Evolutionary conservation across 2,113 vertebrate species (phyloP).

Genomic region (Lipophrys pholis): DNA sequence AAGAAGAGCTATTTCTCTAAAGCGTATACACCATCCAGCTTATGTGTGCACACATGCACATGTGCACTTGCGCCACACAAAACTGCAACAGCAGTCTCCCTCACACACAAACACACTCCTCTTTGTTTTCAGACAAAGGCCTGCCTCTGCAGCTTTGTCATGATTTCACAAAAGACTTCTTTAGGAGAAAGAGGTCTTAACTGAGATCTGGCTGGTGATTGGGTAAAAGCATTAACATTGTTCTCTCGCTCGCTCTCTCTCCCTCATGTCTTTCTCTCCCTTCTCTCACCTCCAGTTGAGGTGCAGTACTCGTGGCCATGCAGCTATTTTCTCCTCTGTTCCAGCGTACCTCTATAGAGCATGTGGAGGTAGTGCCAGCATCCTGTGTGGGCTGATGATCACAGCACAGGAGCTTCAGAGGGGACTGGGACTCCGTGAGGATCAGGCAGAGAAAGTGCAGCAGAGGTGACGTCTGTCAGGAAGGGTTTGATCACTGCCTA

Average conservation of each 20-base stretch:
- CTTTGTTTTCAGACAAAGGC: constrained; percentile 79
- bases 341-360: constrained; percentile 24
- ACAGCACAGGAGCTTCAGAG: constrained; percentile 39
- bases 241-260: constrained; percentile 29
- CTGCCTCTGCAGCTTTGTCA: constrained; percentile 73
- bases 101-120: constrained; percentile 60
- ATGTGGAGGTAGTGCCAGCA: constrained; percentile 36
- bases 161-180: constrained; percentile 76
- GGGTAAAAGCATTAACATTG: constrained; percentile 64
- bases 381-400: constrained; percentile 66
- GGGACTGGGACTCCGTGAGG: constrained; percentile 28
- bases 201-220: constrained; percentile 62
- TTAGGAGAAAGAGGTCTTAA: constrained; percentile 67
- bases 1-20: constrained; percentile 52
- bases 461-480: constrained; percentile 49
- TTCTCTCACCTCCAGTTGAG: constrained; percentile 33
- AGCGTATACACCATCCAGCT: constrained; percentile 37
- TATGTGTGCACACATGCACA: constrained; percentile 4
- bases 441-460: constrained; percentile 50
- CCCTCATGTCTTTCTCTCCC: constrained; percentile 16
- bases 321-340: constrained; percentile 45
- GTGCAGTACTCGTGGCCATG: constrained; percentile 27
- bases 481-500: constrained; percentile 38
- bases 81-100: constrained; percentile 45
- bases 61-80: background rate